phyloP scores from a whole-genome alignment of 2,797 vertebrate species.

The Ptychadena robeensis region DNA sequence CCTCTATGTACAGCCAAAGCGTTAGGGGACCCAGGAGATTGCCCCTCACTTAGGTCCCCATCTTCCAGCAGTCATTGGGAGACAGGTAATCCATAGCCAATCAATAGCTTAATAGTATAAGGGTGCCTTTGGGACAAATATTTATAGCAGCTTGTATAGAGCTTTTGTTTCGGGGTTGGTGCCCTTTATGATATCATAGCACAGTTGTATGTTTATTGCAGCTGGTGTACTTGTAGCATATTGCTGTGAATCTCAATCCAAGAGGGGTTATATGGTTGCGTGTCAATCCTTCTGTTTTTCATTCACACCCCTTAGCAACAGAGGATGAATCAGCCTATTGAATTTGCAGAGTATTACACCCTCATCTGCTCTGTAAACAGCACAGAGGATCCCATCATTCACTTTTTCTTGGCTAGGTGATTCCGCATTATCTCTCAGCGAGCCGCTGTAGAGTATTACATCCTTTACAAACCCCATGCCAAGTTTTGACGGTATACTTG shows the following conservation, averaged over 20 bases:
- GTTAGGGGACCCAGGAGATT: too few relatives aligned
- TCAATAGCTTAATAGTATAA: too few relatives aligned
- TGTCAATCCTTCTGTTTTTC: conserved; percentile 27
- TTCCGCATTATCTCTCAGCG: background rate
- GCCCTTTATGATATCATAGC: background rate
- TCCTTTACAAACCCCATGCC: background rate
- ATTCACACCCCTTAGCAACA: conserved; percentile 7
- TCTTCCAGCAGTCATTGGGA: too few relatives aligned
- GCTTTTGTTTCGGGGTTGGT: background rate
- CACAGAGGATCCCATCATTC: background rate
- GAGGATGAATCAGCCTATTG: conserved; percentile 24
- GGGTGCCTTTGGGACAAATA: too few relatives aligned
- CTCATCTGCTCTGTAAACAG: background rate
- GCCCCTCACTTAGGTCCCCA: too few relatives aligned
- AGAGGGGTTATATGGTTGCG: conserved; percentile 19
- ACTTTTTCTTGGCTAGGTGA: background rate
- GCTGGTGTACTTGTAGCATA: background rate
- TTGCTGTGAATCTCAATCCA: background rate
- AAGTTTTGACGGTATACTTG: background rate
- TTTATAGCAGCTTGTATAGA: too few relatives aligned
- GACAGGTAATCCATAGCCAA: too few relatives aligned
- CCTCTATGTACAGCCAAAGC: too few relatives aligned
- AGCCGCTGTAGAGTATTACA: conserved; percentile 7
- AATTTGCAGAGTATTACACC: conserved; percentile 25
- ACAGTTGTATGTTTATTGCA: background rate